Conservation (phyloP, 37 sponge, comb jelly and placozoan species). For the Crambe crambe region DNA sequence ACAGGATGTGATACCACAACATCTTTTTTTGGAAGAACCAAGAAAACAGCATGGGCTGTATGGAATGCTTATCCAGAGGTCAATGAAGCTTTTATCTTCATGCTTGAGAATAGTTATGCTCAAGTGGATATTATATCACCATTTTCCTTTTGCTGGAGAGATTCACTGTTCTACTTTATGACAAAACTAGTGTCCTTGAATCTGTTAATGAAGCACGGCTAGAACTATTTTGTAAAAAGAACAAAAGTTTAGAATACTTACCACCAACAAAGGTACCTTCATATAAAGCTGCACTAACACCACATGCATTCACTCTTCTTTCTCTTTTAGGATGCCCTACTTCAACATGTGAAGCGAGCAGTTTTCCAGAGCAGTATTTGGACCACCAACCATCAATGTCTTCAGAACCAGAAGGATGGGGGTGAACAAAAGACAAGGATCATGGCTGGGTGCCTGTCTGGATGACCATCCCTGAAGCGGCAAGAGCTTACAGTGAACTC, state of each 20-base stretch:
- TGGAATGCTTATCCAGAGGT: constrained; percentile 8
- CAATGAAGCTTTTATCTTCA: not conserved
- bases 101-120: not conserved
- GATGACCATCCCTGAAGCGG: constrained; percentile 1
- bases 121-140: not conserved
- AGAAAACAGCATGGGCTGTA: constrained; percentile 32
- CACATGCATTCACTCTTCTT: not conserved
- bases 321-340: not conserved
- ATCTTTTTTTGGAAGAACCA: constrained; percentile 29
- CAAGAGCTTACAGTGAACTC: not conserved
- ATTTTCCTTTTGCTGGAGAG: constrained; percentile 19
- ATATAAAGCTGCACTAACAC: not conserved
- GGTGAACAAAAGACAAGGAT: not conserved
- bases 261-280: constrained; percentile 1
- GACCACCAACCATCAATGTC: not conserved
- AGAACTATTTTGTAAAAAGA: constrained; percentile 1
- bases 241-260: not conserved
- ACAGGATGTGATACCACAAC: constrained; percentile 39
- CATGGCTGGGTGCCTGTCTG: not conserved
- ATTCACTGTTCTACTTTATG: constrained; percentile 20
- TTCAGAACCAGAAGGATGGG: not conserved
- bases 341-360: constrained; percentile 1
- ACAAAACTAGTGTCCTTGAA: constrained; percentile 13
- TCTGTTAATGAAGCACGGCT: not conserved
- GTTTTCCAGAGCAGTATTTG: not conserved